Conservation (phyloP, 2,797 vertebrate species). For the Chloroceryle inda region DNA sequence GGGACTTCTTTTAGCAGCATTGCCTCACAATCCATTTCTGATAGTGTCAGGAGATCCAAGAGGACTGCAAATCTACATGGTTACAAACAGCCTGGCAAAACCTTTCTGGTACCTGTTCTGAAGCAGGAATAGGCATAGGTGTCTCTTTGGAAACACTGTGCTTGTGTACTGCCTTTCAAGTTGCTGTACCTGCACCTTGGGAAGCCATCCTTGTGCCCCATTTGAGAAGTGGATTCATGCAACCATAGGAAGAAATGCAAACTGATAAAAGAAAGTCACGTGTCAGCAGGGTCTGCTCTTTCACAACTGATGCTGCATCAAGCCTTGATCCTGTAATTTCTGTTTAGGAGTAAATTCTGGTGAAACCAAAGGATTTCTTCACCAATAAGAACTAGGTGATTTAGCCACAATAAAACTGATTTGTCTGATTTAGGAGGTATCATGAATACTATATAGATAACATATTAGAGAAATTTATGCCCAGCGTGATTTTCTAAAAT, state of each 20-base stretch:
- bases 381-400: background rate
- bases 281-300: background rate
- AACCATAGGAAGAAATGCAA: background rate
- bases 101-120: background rate
- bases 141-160: background rate
- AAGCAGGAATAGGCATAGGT: background rate
- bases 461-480: background rate
- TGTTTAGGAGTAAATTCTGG: background rate
- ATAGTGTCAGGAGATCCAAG: background rate
- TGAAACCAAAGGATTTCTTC: background rate
- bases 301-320: background rate
- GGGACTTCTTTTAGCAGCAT: background rate
- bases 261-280: background rate
- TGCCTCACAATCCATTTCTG: background rate
- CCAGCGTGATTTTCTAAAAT: background rate
- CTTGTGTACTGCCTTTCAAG: background rate
- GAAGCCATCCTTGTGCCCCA: background rate
- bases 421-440: background rate
- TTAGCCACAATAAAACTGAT: background rate
- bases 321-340: background rate
- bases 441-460: background rate
- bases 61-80: background rate
- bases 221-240: background rate
- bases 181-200: background rate
- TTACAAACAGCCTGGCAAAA: background rate